Percentiles rank a stretch among this genome's conserved stretches.
These are phyloP conservation scores for Eurytoma californica DNA, from an alignment of 2,888 invertebrate species.

Conservation along the genomic window DNA sequence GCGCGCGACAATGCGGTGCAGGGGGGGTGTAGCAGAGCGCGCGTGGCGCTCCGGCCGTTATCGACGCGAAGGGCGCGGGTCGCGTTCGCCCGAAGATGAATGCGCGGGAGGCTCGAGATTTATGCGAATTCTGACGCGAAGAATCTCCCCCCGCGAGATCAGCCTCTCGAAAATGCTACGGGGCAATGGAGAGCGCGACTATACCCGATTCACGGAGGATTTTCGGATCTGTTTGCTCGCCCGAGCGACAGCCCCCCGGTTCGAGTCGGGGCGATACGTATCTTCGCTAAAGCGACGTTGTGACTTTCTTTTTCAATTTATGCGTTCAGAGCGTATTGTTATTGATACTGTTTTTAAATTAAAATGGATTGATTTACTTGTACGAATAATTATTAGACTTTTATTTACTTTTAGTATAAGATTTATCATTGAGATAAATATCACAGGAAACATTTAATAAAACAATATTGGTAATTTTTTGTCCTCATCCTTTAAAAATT, in stretches of 20 bases:
- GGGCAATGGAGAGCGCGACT: neutral
- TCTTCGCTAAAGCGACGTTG: neutral
- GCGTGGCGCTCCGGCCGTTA: slow-evolving; percentile 19
- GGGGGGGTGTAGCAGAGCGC: slow-evolving; percentile 7
- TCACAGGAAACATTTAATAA: too few relatives aligned
- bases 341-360: too few relatives aligned
- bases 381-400: too few relatives aligned
- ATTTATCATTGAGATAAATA: too few relatives aligned
- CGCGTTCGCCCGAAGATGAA: slow-evolving; percentile 54
- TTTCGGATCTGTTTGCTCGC: neutral
- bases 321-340: too few relatives aligned
- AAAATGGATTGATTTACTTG: too few relatives aligned
- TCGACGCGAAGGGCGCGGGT: slow-evolving; percentile 52
- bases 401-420: too few relatives aligned
- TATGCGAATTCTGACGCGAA: slow-evolving; percentile 31
- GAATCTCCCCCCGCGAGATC: neutral
- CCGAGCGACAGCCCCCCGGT: neutral
- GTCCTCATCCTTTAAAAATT: too few relatives aligned
- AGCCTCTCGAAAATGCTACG: neutral
- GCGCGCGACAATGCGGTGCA: neutral
- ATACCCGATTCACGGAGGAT: neutral
- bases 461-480: too few relatives aligned
- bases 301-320: too few relatives aligned
- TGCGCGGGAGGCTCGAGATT: slow-evolving; percentile 44
- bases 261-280: neutral